Base-by-base conservation (phyloP, 2,113 vertebrate species). In the Mus pahari region DNA sequence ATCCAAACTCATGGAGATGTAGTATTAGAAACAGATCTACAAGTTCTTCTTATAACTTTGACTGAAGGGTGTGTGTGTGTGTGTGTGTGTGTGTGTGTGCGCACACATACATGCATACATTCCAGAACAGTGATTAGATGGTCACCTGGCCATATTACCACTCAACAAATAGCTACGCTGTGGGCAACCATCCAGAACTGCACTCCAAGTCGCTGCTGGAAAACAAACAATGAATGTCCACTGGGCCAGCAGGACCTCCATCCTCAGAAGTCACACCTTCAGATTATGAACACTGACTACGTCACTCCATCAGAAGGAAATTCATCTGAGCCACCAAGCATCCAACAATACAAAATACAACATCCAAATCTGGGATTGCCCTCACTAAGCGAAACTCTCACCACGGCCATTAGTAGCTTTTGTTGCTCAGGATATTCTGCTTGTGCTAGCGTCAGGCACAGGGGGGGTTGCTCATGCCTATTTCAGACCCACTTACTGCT, bases 371-470 rank as follows among this genome's bases (percentile, higher is more conserved):
- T 84, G 82, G 6, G 36, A n/a, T 14, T 87, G 3, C 28, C 11
- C 45, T 55, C 28, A 20, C 14, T 86, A 86, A 94, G 73, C 8
- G 33, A 93, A 71, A 86, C 81, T 77, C 64, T 17, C 17, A 68
- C 62, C 13, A 73, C 13, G 39, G 66, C 0, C 42, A 58, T 17
- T 31, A 93, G 42, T 73, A 73, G 66, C 11, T 91, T 91, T 33
- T 10, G 0, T 12, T 66, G 36, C 39, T 58, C 75, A 81, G n/a
- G 88, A 81, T 28, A 92, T 87, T 92, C 92, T 86, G 92, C 33
- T 53, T 88, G 78, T 95, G 88, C 84, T 81, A 92, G 26, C 90
- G 93, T 84, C n/a, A 83, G 73, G 86, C 14, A 62, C 68, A 90
- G 10, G 26, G 39, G 16, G 62, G 53, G n/a, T 66, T 88, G 26